Base-by-base conservation (phyloP, 2,888 invertebrate species). In the Odontocerum albicorne region DNA sequence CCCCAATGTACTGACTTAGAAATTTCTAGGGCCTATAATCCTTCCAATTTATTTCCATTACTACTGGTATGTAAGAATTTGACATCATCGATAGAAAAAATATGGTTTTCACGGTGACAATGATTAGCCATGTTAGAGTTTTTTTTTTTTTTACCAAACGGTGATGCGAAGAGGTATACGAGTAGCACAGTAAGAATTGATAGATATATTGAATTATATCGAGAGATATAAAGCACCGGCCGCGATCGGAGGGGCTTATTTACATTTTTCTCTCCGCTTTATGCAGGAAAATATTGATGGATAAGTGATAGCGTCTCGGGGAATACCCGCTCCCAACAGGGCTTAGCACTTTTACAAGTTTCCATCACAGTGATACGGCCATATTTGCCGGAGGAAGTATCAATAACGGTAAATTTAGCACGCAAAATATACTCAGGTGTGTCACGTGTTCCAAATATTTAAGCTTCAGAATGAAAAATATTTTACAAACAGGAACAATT, bases 231-330 rank as follows among this genome's bases (percentile, higher is more conserved):
- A 44, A 31, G 31, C 45, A 33, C 13, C 19, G 46, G 31, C 20
- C 35, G 49, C 31, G 36, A 27, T 52, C 27, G 15, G 35, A 20
- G 21, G 10, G 40, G 55, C 50, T 46, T 55, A 59, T 59, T 55
- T 59, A 59, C 59, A 59, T 59, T 59, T 59, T 59, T 47, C 52
- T 49, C 40, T 43, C 55, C 57, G 53, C 64, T 64, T 65, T 75
- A 77, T 77, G 76, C 75, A 75, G 63, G 62, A 75, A 75, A 72
- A 72, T 77, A 78, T 78, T 77, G 78, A 78, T 76, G 77, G 77
- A 77, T 78, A 75, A 61, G 58, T 56, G 57, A 67, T 57, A 65
- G 66, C 68, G 66, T 68, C 72, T 70, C 68, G 62, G 73, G 78
- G 77, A 77, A 75, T 74, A 70, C 63, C 32, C 57, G 67, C 74